Percentiles rank a stretch among this genome's conserved stretches.
These are phyloP conservation scores for Nineta flava DNA, from an alignment of 2,888 invertebrate species.

Conservation along the genomic window DNA sequence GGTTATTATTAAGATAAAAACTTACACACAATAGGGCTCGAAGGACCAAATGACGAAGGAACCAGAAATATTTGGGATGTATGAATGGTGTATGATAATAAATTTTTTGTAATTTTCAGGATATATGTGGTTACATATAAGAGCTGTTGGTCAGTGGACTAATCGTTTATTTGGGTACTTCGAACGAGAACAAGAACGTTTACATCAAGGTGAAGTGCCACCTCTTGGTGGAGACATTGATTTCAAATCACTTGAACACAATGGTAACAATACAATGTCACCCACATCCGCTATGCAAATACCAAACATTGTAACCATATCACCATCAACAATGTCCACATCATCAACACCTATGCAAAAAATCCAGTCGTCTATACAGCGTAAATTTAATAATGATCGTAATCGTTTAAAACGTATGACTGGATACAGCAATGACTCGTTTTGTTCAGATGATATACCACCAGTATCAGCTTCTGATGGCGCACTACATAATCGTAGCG, in stretches of 20 bases:
- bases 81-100: no score
- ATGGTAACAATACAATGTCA: conserved; percentile 3
- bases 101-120: conserved; percentile 33
- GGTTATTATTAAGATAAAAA: no score
- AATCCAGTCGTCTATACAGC: conserved; percentile 28
- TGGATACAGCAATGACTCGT: conserved; percentile 24
- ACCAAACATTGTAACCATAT: not conserved
- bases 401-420: conserved; percentile 24
- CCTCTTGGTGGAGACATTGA: conserved; percentile 24
- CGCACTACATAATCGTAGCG: conserved; percentile 17
- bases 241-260: conserved; percentile 7
- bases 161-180: conserved; percentile 74
- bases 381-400: conserved; percentile 30
- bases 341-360: conserved; percentile 22
- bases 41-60: no score
- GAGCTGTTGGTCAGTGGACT: conserved; percentile 91
- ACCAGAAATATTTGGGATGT: no score
- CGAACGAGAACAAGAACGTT: conserved; percentile 59
- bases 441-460: conserved; percentile 19
- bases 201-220: conserved; percentile 47
- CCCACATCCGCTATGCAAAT: not conserved
- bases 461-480: conserved; percentile 17
- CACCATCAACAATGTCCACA: not conserved
- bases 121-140: conserved; percentile 84
- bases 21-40: no score